Evolutionary conservation across 1,140 invertebrate species (phyloP), one percentile per base, ranked within the genome.

Genomic region (Cydia strobilella): DNA sequence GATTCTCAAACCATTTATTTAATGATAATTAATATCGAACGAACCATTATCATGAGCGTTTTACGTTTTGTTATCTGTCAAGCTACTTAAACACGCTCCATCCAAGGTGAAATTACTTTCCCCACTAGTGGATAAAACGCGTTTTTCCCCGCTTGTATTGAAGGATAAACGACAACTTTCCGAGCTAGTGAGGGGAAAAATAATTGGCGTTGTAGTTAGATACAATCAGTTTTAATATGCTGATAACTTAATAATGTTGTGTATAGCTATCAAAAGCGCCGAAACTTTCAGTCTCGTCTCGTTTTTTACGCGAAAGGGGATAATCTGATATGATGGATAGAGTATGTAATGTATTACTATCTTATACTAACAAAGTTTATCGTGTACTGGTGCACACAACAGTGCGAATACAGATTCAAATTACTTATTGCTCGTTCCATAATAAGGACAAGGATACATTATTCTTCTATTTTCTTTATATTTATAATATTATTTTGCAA

Each of bases 291-390:
- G 20, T n/a, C 25, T 18, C 7, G 65, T 35, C 25, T 35, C 3
- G 15, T 25, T 69, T 69, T 69, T 69, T 69, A 39, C 27, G 15
- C 31, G n/a, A 35, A 69, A 69, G n/a, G 25, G 65, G 51, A 63
- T 81, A 80, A 84, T 81, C 82, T 79, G 25, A 76, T 77, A 63
- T 82, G 83, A 84, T 84, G 81, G 81, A 83, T 81, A 79, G 76
- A 79, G 78, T 59, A 59, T 10, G 54, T 84, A 83, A 84, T 84
- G 83, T 83, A 84, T 74, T 77, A 76, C 62, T 84, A 84, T 82
- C 83, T 78, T 75, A 76, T 75, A 75, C 65, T 75, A 77, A 84
- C 79, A 81, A 63, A 73, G 23, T 80, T 80, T 81, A 81, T 81
- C 79, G 13, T n/a, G 77, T 80, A 79, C 75, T 65, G 51, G 72